Evolutionary conservation across 2,113 vertebrate genomes (phyloP), one percentile per base, ranked within the genome.

Genomic region (Channa argus): DNA sequence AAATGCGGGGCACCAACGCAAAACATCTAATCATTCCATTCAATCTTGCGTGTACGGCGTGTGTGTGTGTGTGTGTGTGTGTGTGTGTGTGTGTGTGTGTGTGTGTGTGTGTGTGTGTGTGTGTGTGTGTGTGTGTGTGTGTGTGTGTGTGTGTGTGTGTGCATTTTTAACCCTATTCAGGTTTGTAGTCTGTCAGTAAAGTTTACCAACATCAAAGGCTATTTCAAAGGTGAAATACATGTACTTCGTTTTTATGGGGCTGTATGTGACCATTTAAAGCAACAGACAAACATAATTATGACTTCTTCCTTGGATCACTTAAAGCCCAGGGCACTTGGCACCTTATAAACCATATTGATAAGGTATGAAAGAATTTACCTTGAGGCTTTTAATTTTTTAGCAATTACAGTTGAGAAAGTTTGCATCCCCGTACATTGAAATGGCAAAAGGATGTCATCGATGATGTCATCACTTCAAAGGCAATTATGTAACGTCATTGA

Each of bases 1-100:
- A 79, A 86, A 77, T 33, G 54, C 55, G 9, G n/a, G 67, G 11
- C 78, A 65, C 82, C 79, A 85, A 84, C 39, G 36, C 80, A 75
- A 47, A 76, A 14, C 45, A 67, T 83, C 66, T 50, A 15, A 67
- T 83, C 46, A 82, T 14, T 88, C 72, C 60, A 39, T 74, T 24
- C 24, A 24, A 24, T 24, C 24, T 24, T 24, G 24, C 24, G 24
- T 24, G 10, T 12, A n/a, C n/a, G n/a, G n/a, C n/a, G 41, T 49
- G 64, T 47, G 43, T 43, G n/a, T 65, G 6, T 38, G 39, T 69
- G 49, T 64, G 58, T 12, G n/a, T 58, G 13, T 4, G 36, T 60
- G 74, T n/a, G n/a, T n/a, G n/a, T n/a, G n/a, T n/a, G n/a, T n/a
- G n/a, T n/a, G 10, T 12, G 15, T 69, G 33, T 41, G 37, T 56